Conservation (phyloP, 1,140 invertebrate genomes). For the Babylonia areolata region DNA sequence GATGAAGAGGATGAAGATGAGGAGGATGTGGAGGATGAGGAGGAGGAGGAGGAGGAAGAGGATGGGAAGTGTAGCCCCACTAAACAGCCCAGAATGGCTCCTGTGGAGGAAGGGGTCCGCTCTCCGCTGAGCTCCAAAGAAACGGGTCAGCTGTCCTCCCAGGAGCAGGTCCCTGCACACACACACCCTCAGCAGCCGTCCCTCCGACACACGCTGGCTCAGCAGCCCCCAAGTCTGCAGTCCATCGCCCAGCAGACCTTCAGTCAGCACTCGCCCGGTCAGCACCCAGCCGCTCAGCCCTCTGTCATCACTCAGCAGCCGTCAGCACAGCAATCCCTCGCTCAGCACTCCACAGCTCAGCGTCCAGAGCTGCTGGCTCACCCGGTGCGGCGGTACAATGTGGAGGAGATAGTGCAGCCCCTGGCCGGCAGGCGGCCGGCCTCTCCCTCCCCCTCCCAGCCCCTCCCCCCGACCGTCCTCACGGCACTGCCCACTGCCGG, state of each 20-base stretch:
- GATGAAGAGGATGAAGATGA: constrained; percentile 28
- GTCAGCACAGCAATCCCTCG: background rate
- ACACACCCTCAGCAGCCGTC: background rate
- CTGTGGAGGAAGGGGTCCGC: background rate
- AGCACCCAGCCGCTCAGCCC: background rate
- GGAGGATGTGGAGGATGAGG: constrained; percentile 18
- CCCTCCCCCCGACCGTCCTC: background rate
- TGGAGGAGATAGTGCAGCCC: background rate
- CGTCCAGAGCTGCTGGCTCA: background rate
- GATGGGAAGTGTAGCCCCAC: background rate
- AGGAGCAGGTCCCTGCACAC: background rate
- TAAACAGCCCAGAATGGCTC: background rate
- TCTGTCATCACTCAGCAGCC: background rate
- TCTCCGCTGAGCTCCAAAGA: background rate
- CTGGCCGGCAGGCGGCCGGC: background rate
- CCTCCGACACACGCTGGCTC: background rate
- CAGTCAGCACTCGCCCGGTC: no score
- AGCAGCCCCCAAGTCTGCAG: background rate
- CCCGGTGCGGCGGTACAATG: background rate
- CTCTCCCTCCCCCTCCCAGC: background rate
- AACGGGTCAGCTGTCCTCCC: background rate
- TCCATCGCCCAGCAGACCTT: background rate
- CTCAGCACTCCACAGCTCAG: background rate
- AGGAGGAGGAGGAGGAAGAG: constrained; percentile 23
- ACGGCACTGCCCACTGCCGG: background rate